Conservation (phyloP, 2,888 invertebrate species). For the Ormyrus rosae region DNA sequence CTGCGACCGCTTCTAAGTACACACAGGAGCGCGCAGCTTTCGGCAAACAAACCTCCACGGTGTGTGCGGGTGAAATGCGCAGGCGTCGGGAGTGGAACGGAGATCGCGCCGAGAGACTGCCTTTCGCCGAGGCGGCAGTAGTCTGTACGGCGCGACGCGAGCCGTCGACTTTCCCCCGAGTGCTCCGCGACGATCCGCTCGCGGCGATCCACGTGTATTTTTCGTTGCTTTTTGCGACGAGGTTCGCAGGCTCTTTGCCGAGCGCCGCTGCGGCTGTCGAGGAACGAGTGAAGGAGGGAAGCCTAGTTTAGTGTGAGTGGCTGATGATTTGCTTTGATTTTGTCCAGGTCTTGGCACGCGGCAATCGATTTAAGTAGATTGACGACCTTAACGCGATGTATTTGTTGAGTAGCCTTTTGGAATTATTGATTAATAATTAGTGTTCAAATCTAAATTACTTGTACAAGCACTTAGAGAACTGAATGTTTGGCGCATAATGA, state of each 20-base stretch:
- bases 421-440: too few relatives aligned
- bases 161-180: slow-evolving; percentile 4
- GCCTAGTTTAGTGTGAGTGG: too few relatives aligned
- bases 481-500: too few relatives aligned
- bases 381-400: too few relatives aligned
- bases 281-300: too few relatives aligned
- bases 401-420: too few relatives aligned
- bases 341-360: too few relatives aligned
- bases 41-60: background rate
- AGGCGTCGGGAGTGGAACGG: background rate
- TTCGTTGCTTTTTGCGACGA: background rate
- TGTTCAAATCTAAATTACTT: too few relatives aligned
- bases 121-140: background rate
- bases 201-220: background rate
- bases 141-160: slow-evolving; percentile 21
- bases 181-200: background rate
- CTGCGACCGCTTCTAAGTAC: background rate
- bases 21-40: background rate
- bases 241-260: background rate
- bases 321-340: too few relatives aligned
- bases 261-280: background rate
- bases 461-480: too few relatives aligned
- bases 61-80: background rate
- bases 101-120: background rate
- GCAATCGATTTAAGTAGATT: too few relatives aligned